Evolutionary conservation across 2,113 vertebrate species (phyloP).

Genomic region (Talpa occidentalis): DNA sequence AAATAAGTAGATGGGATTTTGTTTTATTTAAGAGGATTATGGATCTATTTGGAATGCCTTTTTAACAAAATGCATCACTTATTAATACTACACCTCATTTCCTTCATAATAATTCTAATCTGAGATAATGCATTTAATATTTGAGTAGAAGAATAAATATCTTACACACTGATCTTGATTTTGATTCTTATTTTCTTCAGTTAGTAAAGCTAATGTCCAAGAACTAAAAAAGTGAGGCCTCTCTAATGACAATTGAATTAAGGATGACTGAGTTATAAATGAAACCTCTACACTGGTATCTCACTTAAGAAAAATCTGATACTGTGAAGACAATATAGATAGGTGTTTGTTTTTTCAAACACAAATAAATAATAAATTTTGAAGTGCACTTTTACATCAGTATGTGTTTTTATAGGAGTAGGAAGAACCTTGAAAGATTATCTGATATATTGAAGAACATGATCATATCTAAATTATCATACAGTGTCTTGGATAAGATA

Average conservation of each 20-base stretch:
- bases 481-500: not conserved
- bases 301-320: not conserved
- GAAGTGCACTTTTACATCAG: no score
- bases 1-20: conserved; percentile 60
- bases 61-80: conserved; percentile 55
- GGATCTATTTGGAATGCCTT: conserved; percentile 45
- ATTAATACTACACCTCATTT: conserved; percentile 14
- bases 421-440: not conserved
- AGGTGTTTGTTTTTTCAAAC: no score
- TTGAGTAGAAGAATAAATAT: conserved; percentile 27
- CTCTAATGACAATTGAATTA: not conserved
- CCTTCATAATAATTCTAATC: conserved; percentile 29
- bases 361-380: no score
- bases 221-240: not conserved
- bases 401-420: no score
- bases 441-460: not conserved
- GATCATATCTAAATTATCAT: not conserved
- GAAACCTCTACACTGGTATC: not conserved
- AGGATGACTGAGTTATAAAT: not conserved
- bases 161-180: not conserved
- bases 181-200: not conserved
- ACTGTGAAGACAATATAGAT: not conserved
- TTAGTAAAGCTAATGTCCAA: not conserved
- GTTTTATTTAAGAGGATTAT: conserved; percentile 58
- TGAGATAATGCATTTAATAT: conserved; percentile 54